Evolutionary conservation across 2,113 vertebrate species (phyloP).

Genomic region (Thermophis baileyi): DNA sequence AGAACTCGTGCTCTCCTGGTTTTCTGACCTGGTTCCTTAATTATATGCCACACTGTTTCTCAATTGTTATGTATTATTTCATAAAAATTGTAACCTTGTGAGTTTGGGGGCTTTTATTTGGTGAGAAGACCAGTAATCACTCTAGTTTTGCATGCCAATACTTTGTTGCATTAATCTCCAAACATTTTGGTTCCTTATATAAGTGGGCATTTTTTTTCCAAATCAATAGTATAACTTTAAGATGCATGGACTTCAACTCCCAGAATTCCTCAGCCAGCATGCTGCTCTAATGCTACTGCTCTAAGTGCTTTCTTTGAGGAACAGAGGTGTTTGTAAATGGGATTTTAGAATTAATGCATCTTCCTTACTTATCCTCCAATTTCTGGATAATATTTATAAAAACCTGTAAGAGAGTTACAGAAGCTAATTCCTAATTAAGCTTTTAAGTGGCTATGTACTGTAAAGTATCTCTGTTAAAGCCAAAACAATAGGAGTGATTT

Average conservation of each 20-base stretch:
- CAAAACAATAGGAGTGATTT: constrained; percentile 23
- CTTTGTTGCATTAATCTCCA: background rate
- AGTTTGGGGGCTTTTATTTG: background rate
- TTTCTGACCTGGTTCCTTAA: background rate
- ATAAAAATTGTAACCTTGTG: background rate
- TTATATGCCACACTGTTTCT: background rate
- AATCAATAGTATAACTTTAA: background rate
- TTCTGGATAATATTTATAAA: constrained; percentile 1
- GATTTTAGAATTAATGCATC: background rate
- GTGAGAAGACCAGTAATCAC: background rate
- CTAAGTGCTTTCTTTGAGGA: background rate
- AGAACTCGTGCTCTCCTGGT: background rate
- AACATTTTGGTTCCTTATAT: background rate
- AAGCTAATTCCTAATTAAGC: constrained; percentile 28
- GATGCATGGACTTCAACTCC: background rate
- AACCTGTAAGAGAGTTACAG: constrained; percentile 19
- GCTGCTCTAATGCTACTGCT: background rate
- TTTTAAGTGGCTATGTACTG: constrained; percentile 25
- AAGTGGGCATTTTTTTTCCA: background rate
- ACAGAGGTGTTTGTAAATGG: background rate
- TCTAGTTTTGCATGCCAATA: background rate
- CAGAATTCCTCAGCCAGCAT: background rate
- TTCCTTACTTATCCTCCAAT: background rate
- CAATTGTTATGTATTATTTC: background rate
- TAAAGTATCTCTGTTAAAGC: constrained; percentile 10